phyloP scores from a whole-genome alignment of 2,888 invertebrate genomes.

The Hypsopygia costalis region DNA sequence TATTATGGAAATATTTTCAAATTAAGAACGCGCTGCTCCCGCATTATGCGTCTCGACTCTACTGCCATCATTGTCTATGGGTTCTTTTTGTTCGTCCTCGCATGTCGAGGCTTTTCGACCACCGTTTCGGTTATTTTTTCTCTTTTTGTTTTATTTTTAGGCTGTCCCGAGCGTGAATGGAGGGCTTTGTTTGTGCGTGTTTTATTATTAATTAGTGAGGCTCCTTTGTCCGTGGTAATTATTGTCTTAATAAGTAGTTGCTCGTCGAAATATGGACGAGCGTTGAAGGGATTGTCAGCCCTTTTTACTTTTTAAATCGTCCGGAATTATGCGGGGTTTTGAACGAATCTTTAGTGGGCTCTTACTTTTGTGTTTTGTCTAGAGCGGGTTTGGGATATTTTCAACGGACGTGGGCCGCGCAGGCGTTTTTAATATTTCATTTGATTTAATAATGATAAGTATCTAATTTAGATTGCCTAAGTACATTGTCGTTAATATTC shows the following conservation, averaged over 20 bases:
- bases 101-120: slow-evolving; percentile 79
- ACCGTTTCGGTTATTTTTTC: slow-evolving; percentile 75
- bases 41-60: slow-evolving; percentile 78
- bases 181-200: slow-evolving; percentile 76
- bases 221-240: slow-evolving; percentile 78
- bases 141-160: slow-evolving; percentile 55
- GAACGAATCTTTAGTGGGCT: slow-evolving; percentile 34
- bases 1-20: slow-evolving; percentile 81
- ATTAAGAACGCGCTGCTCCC: slow-evolving; percentile 77
- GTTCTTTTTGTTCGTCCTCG: slow-evolving; percentile 74
- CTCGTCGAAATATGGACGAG: slow-evolving; percentile 63
- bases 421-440: background rate
- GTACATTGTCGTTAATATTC: too few relatives aligned
- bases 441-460: background rate
- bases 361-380: slow-evolving; percentile 19
- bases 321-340: slow-evolving; percentile 43
- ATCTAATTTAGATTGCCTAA: too few relatives aligned
- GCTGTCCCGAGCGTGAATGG: slow-evolving; percentile 76
- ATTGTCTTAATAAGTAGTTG: slow-evolving; percentile 81
- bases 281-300: slow-evolving; percentile 61
- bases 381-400: slow-evolving; percentile 7
- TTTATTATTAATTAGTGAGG: slow-evolving; percentile 80
- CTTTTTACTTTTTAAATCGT: slow-evolving; percentile 53
- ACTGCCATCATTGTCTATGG: slow-evolving; percentile 78
- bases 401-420: background rate